Conservation (phyloP, 2,888 invertebrate genomes). For the Polyommatus iphigenia region DNA sequence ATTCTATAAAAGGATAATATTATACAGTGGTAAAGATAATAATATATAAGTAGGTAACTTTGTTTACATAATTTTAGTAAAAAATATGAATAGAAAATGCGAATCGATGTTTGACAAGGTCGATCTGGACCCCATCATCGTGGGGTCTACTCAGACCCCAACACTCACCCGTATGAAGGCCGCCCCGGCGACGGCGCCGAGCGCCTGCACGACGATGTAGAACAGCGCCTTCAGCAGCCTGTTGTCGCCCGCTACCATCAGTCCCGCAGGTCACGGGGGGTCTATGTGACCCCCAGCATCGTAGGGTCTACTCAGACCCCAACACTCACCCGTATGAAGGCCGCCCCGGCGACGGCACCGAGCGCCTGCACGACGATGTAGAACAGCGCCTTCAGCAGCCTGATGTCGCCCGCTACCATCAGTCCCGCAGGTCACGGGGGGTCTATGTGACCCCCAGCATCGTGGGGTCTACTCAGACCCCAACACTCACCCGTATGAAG, state of each 20-base stretch:
- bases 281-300: slow-evolving; percentile 90
- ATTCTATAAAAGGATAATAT: neutral
- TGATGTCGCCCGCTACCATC: slow-evolving; percentile 89
- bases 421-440: slow-evolving; percentile 93
- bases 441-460: slow-evolving; percentile 91
- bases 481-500: slow-evolving; percentile 82
- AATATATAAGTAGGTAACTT: too few relatives aligned
- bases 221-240: slow-evolving; percentile 88
- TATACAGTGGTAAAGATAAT: too few relatives aligned
- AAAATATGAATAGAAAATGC: neutral
- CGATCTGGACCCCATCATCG: too few relatives aligned
- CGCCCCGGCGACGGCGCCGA: slow-evolving; percentile 91
- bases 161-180: slow-evolving; percentile 84
- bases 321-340: slow-evolving; percentile 83
- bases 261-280: slow-evolving; percentile 92
- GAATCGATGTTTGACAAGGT: too few relatives aligned
- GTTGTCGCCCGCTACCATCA: slow-evolving; percentile 90
- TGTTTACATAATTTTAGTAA: neutral
- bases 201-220: slow-evolving; percentile 89
- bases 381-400: slow-evolving; percentile 87
- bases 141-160: neutral
- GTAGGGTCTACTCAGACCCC: neutral
- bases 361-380: slow-evolving; percentile 90
- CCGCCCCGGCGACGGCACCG: slow-evolving; percentile 91
- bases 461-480: neutral